These are phyloP conservation scores for Temnothorax longispinosus DNA, from an alignment of 1,140 invertebrate genomes.

Conservation along the genomic window DNA sequence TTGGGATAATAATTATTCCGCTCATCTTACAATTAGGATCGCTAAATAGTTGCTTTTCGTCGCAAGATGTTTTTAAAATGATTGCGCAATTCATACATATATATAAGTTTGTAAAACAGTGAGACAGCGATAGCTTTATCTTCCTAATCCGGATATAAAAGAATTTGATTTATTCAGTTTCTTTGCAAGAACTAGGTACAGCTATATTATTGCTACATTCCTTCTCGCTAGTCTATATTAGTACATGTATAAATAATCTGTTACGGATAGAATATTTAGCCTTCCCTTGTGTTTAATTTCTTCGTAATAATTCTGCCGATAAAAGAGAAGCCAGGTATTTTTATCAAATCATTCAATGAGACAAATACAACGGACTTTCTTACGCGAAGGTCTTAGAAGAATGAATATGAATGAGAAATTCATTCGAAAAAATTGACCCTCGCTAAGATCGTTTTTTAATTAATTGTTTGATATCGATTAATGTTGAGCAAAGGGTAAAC, in stretches of 20 bases:
- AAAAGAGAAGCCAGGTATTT: not conserved
- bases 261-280: not conserved
- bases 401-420: not conserved
- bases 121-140: not conserved
- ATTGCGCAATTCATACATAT: not conserved
- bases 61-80: not conserved
- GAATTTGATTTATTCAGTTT: constrained; percentile 15
- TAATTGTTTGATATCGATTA: not conserved
- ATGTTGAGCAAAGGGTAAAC: not conserved
- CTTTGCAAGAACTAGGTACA: not conserved
- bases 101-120: not conserved
- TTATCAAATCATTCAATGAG: not conserved
- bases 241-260: not conserved
- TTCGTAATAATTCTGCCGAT: not conserved
- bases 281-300: not conserved
- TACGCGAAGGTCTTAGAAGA: not conserved
- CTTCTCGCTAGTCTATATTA: not conserved
- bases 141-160: not conserved
- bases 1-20: constrained; percentile 5
- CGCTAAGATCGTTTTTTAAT: not conserved
- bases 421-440: not conserved
- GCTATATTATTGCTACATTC: not conserved
- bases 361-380: not conserved
- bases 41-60: not conserved
- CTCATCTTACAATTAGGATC: not conserved